phyloP scores from a whole-genome alignment of 2,888 invertebrate species.

The Lasioglossum figueresi region DNA sequence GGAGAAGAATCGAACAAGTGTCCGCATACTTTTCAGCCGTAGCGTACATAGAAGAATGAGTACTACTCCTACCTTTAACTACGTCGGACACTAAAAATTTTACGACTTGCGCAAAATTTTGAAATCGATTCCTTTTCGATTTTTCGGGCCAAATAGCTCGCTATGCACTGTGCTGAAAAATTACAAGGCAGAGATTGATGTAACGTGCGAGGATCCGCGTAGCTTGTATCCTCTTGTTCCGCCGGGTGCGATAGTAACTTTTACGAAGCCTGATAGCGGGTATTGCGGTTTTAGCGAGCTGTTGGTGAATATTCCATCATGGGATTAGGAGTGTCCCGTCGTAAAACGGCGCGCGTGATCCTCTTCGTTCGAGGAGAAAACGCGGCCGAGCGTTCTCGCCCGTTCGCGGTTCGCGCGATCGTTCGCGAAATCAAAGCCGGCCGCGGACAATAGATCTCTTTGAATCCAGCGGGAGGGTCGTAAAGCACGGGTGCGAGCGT shows the following conservation, averaged over 20 bases:
- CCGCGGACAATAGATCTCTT: slow-evolving; percentile 10
- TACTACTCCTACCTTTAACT: too few species aligned
- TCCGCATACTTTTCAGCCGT: too few species aligned
- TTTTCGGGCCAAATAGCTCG: too few species aligned
- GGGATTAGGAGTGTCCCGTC: slow-evolving; percentile 56
- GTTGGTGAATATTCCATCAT: slow-evolving; percentile 35
- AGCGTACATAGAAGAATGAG: too few species aligned
- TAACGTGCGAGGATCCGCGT: slow-evolving; percentile 34
- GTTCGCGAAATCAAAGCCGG: slow-evolving; percentile 8
- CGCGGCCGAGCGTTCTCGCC: not conserved
- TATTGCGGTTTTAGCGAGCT: slow-evolving; percentile 35
- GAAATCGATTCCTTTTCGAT: too few species aligned
- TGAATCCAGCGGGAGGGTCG: slow-evolving; percentile 1
- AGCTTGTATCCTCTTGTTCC: slow-evolving; percentile 38
- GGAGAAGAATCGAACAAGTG: too few species aligned
- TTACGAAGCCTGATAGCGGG: slow-evolving; percentile 60
- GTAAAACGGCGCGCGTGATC: slow-evolving; percentile 46
- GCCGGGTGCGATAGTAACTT: slow-evolving; percentile 62
- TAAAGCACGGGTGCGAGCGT: not conserved
- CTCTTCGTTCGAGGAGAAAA: not conserved
- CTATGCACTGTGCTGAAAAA: not conserved
- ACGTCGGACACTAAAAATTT: too few species aligned
- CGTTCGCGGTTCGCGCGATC: not conserved
- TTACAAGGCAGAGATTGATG: too few species aligned
- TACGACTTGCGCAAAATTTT: too few species aligned